Evolutionary conservation across 2,888 invertebrate genomes (phyloP), one percentile per base, ranked within the genome.

Genomic region (Drosophila sordidula): DNA sequence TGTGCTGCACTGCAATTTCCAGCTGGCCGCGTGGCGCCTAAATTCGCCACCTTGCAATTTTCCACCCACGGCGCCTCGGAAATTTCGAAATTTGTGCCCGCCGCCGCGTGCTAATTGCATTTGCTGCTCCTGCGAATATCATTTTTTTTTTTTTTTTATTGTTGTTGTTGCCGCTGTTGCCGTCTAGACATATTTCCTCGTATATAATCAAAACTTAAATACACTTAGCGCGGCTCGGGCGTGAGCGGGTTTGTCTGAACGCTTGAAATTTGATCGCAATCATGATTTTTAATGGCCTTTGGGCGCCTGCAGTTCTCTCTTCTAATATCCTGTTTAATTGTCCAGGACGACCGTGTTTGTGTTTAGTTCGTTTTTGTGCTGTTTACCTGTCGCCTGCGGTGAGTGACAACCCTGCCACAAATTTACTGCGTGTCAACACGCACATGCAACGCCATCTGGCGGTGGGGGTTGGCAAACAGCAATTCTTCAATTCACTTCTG

Each of bases 321-420:
- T 74, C 59, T 52, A 78, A 83, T 86, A 80, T 86, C 78, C 84
- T 80, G 80, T 70, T 76, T 70, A 78, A 82, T 75, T 82, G 75
- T 56, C 32, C 59, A 52, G 36, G 49, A 47, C 41, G 16, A 22
- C 16, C 38, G 18, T 39, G 49, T n/a, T 14, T 9, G 14, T 11
- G 11, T 34, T 34, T 12, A 34, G 11, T 34, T 34, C 34, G 8
- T 2, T 16, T 16, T 4, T 4, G 11, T 1, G 2, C 18, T 34
- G 22, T 36, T 36, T 57, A 57, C 36, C 32, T 61, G 49, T 22
- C 61, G 49, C 36, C 16, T 32, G 18, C 36, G 14, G 4, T 4
- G 32, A 26, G 56, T 32, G 59, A 14, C 38, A 42, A 26, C 45
- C 25, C 65, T 29, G 12, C 11, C 45, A 22, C 26, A 29, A 26